phyloP scores from a whole-genome alignment of 2,113 vertebrate species.

The Zonotrichia leucophrys region DNA sequence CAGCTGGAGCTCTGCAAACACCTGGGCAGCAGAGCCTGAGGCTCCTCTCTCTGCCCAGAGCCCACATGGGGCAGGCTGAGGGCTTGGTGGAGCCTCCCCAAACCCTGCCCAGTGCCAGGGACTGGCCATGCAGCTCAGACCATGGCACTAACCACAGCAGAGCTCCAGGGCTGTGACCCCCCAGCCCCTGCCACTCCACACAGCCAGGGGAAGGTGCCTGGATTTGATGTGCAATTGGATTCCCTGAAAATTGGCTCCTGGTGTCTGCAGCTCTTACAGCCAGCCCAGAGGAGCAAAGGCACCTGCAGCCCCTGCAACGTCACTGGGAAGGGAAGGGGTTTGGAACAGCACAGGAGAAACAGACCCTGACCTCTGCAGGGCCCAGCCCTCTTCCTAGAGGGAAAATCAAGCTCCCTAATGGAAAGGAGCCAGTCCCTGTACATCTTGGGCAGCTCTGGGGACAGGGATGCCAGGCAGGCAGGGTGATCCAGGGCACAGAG shows the following conservation, averaged over 20 bases:
- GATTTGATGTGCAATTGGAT: accelerated
- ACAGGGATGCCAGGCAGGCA: neutral
- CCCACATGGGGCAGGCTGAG: neutral
- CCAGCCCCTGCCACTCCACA: accelerated
- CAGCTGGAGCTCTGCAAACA: neutral
- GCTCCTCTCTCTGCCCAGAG: neutral
- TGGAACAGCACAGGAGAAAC: neutral
- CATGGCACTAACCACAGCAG: neutral
- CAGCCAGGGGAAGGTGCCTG: neutral
- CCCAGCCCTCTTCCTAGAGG: neutral
- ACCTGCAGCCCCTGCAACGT: neutral
- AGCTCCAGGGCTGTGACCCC: neutral
- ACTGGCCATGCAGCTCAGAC: neutral
- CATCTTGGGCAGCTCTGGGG: neutral
- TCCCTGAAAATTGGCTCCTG: accelerated
- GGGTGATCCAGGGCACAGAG: neutral
- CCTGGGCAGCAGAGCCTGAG: neutral
- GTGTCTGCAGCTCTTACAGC: neutral
- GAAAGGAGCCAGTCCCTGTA: neutral
- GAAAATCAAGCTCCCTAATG: neutral
- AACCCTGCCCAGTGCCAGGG: neutral
- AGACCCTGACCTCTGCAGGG: neutral
- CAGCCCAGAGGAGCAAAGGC: neutral
- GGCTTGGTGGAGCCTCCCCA: neutral
- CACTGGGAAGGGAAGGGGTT: neutral